Evolutionary conservation across 92 coral and sea anemone genomes (phyloP).

Genomic region (Micromussa lordhowensis): DNA sequence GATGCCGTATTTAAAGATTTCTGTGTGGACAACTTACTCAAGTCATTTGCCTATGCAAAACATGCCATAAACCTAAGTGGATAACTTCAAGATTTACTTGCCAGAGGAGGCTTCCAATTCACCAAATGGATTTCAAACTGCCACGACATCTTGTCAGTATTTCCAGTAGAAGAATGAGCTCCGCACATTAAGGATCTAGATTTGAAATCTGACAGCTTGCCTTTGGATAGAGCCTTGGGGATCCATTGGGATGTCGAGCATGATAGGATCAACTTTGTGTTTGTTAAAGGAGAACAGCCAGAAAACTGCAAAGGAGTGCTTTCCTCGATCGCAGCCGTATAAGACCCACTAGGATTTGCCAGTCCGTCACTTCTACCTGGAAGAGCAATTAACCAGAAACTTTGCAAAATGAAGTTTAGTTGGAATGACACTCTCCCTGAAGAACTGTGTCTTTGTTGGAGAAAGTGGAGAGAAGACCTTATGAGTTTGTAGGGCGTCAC

Average conservation of each 20-base stretch:
- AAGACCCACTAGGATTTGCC: constrained; percentile 72
- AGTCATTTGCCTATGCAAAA: constrained; percentile 34
- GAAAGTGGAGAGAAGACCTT: constrained; percentile 59
- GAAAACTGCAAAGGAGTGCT: constrained; percentile 71
- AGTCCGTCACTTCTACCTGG: constrained; percentile 67
- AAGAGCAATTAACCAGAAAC: constrained; percentile 75
- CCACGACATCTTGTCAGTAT: constrained; percentile 62
- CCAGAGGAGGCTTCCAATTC: constrained; percentile 74
- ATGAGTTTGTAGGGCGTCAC: constrained; percentile 28
- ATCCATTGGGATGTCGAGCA: constrained; percentile 67
- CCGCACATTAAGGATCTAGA: constrained; percentile 51
- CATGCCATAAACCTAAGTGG: constrained; percentile 24
- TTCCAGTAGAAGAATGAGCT: constrained; percentile 63
- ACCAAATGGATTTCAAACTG: constrained; percentile 76
- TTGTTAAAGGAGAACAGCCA: constrained; percentile 48
- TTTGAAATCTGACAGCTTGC: constrained; percentile 49
- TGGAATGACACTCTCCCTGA: constrained; percentile 68
- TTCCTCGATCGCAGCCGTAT: constrained; percentile 70
- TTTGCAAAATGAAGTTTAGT: constrained; percentile 64
- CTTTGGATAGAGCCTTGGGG: constrained; percentile 70
- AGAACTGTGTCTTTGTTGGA: constrained; percentile 50
- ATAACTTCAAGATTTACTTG: neutral
- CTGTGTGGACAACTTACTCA: constrained; percentile 58
- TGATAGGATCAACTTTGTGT: constrained; percentile 51
- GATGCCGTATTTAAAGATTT: constrained; percentile 58